These are phyloP conservation scores for Subanguina moxae DNA, from an alignment of 1,140 invertebrate genomes.

Conservation along the genomic window DNA sequence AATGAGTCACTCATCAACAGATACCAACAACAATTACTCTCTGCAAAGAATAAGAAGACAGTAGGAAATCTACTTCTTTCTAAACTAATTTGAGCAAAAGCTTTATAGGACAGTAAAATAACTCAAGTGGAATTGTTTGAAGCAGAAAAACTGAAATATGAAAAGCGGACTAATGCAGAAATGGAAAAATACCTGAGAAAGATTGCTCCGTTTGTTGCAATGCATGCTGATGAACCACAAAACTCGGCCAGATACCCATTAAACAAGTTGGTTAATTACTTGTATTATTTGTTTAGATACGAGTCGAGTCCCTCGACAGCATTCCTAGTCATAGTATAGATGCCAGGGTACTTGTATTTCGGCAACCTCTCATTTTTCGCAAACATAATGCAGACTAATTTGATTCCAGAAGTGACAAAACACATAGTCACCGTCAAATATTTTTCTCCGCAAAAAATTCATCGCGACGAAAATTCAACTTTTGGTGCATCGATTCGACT, in stretches of 20 bases:
- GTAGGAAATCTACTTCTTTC: neutral
- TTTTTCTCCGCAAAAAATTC: no score
- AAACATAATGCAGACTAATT: no score
- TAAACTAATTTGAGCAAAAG: neutral
- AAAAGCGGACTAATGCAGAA: neutral
- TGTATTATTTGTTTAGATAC: no score
- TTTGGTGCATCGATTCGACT: no score
- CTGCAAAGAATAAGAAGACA: conserved; percentile 1
- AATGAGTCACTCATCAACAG: conserved; percentile 17
- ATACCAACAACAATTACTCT: neutral
- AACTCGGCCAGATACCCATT: conserved; percentile 15
- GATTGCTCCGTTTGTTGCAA: conserved; percentile 12
- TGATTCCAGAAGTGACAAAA: no score
- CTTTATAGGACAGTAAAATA: conserved; percentile 4
- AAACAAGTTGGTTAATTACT: conserved; percentile 10
- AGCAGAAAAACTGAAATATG: conserved; percentile 1
- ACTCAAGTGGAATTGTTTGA: neutral
- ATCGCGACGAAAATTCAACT: no score
- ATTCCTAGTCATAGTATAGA: no score
- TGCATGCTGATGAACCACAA: conserved; percentile 13
- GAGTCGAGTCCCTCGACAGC: no score
- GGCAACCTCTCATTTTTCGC: no score
- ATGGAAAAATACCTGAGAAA: conserved; percentile 1
- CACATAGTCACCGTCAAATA: no score
- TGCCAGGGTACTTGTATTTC: no score